Conservation (phyloP, 2,888 invertebrate genomes). For the Nephrotoma flavescens region DNA sequence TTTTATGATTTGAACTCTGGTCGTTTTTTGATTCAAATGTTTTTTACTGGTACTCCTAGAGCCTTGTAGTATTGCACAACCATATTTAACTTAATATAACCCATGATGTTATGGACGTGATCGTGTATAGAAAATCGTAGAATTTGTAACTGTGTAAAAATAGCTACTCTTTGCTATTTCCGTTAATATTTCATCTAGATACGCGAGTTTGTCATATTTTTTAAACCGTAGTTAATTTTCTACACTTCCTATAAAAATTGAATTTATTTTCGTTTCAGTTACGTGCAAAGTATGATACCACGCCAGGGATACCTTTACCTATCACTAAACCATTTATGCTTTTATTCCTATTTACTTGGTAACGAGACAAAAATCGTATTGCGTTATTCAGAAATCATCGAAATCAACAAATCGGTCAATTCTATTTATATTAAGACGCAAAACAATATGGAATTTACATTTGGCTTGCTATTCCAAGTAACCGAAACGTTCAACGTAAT, state of each 20-base stretch:
- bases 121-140: no score
- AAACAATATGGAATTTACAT: constrained; percentile 68
- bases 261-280: constrained; percentile 41
- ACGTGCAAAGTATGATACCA: constrained; percentile 84
- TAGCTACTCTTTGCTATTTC: no score
- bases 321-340: constrained; percentile 92
- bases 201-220: no score
- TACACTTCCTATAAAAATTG: background rate
- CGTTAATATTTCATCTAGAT: no score
- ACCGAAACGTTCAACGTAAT: constrained; percentile 82
- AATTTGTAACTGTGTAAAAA: no score
- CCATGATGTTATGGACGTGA: no score
- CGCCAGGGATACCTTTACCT: constrained; percentile 95
- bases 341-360: constrained; percentile 88
- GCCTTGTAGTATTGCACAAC: no score
- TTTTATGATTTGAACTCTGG: no score
- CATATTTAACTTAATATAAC: no score
- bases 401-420: constrained; percentile 66
- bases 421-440: constrained; percentile 75
- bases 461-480: constrained; percentile 81
- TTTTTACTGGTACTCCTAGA: no score
- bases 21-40: no score
- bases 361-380: constrained; percentile 77
- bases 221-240: no score
- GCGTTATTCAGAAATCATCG: constrained; percentile 61